Conservation (phyloP, 2,113 vertebrate genomes). For the Tachycineta bicolor region DNA sequence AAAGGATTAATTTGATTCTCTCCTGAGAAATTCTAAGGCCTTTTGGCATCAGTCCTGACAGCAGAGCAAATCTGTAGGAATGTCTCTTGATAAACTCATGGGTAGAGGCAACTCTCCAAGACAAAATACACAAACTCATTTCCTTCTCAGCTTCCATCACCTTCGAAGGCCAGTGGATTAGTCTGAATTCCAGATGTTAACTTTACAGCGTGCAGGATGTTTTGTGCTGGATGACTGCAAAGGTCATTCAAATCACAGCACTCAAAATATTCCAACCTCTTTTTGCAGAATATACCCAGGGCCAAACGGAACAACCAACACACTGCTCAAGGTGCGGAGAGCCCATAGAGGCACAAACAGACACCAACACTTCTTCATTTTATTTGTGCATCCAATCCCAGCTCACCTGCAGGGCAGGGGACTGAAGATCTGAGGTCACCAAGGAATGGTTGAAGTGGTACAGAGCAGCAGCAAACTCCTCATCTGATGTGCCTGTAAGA, state of each 20-base stretch:
- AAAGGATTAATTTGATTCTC: background rate
- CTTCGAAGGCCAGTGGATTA: background rate
- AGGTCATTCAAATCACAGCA: background rate
- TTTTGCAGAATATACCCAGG: background rate
- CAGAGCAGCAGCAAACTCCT: slow-evolving; percentile 93
- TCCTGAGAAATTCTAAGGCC: slow-evolving; percentile 10
- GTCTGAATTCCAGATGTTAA: background rate
- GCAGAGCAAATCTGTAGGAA: background rate
- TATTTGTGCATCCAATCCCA: background rate
- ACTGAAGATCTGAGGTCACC: slow-evolving; percentile 96
- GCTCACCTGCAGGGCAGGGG: slow-evolving; percentile 90
- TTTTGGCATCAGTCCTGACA: background rate
- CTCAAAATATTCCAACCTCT: background rate
- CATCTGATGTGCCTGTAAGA: slow-evolving; percentile 88
- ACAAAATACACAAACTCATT: background rate
- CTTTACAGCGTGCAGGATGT: background rate
- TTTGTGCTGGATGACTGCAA: background rate
- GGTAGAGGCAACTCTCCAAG: background rate
- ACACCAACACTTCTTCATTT: background rate
- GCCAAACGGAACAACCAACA: background rate
- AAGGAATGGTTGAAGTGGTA: slow-evolving; percentile 98
- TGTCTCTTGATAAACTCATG: background rate
- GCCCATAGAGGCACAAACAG: background rate
- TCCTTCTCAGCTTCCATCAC: background rate
- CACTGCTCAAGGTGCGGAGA: background rate